These are phyloP conservation scores for Aphrophora alni DNA, from an alignment of 2,888 invertebrate species.

Conservation along the genomic window DNA sequence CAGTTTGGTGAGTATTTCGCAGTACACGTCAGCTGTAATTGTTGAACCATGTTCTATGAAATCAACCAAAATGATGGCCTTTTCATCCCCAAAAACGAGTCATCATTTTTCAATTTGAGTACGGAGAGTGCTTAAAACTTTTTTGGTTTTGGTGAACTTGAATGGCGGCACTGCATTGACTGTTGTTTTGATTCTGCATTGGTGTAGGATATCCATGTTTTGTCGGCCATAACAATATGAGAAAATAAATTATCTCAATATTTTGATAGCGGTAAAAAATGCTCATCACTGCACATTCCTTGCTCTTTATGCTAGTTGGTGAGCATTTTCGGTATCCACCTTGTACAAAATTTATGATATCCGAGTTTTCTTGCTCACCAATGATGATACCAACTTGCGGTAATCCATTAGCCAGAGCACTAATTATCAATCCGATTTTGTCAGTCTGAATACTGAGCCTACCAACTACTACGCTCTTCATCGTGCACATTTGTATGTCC, in stretches of 20 bases:
- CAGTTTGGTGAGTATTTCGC: not conserved
- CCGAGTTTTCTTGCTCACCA: slow-evolving; percentile 12
- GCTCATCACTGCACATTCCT: slow-evolving; percentile 2
- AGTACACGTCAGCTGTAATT: slow-evolving; percentile 8
- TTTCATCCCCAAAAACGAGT: not conserved
- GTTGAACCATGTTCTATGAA: not conserved
- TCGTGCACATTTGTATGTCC: not conserved
- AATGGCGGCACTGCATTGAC: too few relatives aligned
- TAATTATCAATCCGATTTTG: not conserved
- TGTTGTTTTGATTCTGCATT: too few relatives aligned
- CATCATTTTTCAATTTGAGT: not conserved
- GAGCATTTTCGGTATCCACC: slow-evolving; percentile 13
- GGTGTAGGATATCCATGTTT: slow-evolving; percentile 30
- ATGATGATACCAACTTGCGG: not conserved
- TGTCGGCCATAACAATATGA: slow-evolving; percentile 31
- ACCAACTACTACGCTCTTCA: slow-evolving; percentile 8
- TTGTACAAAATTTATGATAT: slow-evolving; percentile 21
- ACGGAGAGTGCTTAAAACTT: not conserved
- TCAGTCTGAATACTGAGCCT: too few relatives aligned
- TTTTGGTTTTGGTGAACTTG: too few relatives aligned
- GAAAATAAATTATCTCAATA: slow-evolving; percentile 28
- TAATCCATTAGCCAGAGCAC: not conserved
- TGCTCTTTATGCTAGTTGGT: slow-evolving; percentile 33
- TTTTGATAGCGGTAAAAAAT: slow-evolving; percentile 13
- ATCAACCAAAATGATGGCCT: slow-evolving; percentile 1